Conservation (phyloP, 1,140 invertebrate genomes). For the Apocrypta bakeri region DNA sequence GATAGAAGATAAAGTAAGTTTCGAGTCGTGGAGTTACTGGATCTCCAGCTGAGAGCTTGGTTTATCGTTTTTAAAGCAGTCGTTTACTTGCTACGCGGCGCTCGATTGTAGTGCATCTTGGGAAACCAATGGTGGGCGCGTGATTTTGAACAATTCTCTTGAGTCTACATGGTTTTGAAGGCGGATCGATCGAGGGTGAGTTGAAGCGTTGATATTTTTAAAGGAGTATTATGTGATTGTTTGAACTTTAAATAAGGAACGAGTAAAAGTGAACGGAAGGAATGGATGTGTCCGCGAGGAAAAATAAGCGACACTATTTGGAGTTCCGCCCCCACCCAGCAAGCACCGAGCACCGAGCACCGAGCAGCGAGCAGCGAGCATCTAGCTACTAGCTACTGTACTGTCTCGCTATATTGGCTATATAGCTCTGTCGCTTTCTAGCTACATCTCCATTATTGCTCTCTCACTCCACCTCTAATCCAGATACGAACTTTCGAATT, state of each 20-base stretch:
- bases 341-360: no score
- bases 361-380: no score
- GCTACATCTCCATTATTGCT: background rate
- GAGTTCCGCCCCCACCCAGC: conserved; percentile 60
- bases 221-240: background rate
- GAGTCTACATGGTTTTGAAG: no score
- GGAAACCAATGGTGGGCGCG: conserved; percentile 82
- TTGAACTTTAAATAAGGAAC: no score
- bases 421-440: conserved; percentile 18
- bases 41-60: background rate
- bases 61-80: no score
- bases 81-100: conserved; percentile 57
- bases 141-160: conserved; percentile 81
- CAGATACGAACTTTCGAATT: conserved; percentile 61
- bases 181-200: background rate
- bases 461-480: background rate
- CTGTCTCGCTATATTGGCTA: background rate
- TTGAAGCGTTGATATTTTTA: conserved; percentile 12
- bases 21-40: background rate
- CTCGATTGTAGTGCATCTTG: conserved; percentile 70
- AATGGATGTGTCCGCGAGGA: background rate
- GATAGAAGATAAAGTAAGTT: background rate
- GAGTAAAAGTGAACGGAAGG: background rate
- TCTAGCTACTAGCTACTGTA: background rate
- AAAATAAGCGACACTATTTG: conserved; percentile 49